A percentile compares a stretch with the other conserved stretches of the same genome.
Evolutionary conservation across 2,888 invertebrate species (phyloP).

Genomic region (Boloria euphrosyne): DNA sequence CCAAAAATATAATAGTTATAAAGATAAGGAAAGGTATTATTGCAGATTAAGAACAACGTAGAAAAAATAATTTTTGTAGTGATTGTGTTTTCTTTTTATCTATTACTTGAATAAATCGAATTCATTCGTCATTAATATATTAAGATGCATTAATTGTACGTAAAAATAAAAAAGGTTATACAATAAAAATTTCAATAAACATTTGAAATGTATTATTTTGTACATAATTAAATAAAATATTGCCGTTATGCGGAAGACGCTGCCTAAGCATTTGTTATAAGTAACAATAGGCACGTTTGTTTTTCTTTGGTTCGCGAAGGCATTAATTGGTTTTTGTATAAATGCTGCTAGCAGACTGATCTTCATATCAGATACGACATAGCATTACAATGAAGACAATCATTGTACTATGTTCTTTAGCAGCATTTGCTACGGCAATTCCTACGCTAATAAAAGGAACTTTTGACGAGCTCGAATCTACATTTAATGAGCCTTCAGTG

Average conservation of each 20-base stretch:
- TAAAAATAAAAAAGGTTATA: neutral
- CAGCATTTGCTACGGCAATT: slow-evolving; percentile 58
- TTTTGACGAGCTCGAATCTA: slow-evolving; percentile 41
- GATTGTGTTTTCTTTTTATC: too few species aligned
- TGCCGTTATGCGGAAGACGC: slow-evolving; percentile 49
- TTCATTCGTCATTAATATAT: too few species aligned
- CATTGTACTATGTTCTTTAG: slow-evolving; percentile 63
- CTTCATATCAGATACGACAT: slow-evolving; percentile 56
- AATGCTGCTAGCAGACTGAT: slow-evolving; percentile 49
- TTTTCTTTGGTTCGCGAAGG: slow-evolving; percentile 42
- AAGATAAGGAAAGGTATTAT: too few species aligned
- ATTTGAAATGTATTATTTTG: neutral
- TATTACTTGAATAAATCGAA: too few species aligned
- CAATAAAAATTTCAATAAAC: neutral
- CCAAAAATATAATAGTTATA: too few species aligned
- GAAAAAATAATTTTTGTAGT: too few species aligned
- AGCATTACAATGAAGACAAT: slow-evolving; percentile 68
- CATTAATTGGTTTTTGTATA: slow-evolving; percentile 59
- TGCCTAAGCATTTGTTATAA: slow-evolving; percentile 51
- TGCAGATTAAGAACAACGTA: too few species aligned
- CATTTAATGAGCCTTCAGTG: slow-evolving; percentile 41
- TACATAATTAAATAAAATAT: slow-evolving; percentile 16
- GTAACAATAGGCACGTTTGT: slow-evolving; percentile 60
- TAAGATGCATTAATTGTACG: neutral
- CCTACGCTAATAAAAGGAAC: slow-evolving; percentile 54